Evolutionary conservation across 2,888 invertebrate species (phyloP).

Genomic region (Tortricodes alternella): DNA sequence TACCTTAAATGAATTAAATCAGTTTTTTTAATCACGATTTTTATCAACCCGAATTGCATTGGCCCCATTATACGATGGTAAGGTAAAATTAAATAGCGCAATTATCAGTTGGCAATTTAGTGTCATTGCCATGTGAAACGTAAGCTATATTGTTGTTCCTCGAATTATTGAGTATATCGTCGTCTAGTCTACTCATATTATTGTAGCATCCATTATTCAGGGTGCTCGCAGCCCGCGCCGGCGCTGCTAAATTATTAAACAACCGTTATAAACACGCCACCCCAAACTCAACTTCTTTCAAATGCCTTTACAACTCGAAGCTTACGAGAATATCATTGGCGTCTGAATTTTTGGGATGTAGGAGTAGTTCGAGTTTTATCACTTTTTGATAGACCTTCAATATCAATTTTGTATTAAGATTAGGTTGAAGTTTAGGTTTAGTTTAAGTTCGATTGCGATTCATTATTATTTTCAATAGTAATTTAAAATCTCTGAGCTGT

Average conservation of each 20-base stretch:
- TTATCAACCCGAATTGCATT: too few relatives aligned
- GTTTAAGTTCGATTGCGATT: too few relatives aligned
- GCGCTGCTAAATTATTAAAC: constrained; percentile 78
- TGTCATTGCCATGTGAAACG: constrained; percentile 8
- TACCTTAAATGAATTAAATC: too few relatives aligned
- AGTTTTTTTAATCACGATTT: too few relatives aligned
- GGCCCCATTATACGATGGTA: too few relatives aligned
- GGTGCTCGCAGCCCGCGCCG: constrained; percentile 55
- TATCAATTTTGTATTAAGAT: background rate
- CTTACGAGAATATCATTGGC: constrained; percentile 64
- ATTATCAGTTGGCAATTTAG: constrained; percentile 3
- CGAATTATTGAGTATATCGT: constrained; percentile 57
- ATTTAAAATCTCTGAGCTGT: background rate
- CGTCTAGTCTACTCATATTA: constrained; percentile 65
- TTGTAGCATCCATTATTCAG: constrained; percentile 79
- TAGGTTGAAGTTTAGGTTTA: too few relatives aligned
- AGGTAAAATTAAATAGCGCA: too few relatives aligned
- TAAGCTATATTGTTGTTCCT: constrained; percentile 8
- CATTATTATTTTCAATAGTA: background rate
- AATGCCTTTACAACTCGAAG: constrained; percentile 51
- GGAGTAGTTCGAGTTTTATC: constrained; percentile 8
- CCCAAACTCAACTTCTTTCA: constrained; percentile 61
- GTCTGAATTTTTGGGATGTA: constrained; percentile 11
- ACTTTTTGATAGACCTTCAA: constrained; percentile 19
- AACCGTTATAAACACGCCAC: constrained; percentile 73